Conservation (phyloP, 2,888 invertebrate species). For the Hypsopygia costalis region DNA sequence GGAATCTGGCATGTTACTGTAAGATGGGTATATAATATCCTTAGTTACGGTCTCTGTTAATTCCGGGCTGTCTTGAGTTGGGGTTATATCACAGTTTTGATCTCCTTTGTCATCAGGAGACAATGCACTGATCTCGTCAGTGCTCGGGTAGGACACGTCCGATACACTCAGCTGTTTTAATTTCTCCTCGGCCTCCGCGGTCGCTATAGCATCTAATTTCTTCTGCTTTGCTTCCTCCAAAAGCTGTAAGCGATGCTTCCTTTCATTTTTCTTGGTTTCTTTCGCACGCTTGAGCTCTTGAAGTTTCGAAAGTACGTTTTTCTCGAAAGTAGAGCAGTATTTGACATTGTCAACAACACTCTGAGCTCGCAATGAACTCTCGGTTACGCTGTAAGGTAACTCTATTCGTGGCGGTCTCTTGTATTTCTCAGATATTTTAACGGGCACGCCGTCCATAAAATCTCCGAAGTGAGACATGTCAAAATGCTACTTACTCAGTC, state of each 20-base stretch:
- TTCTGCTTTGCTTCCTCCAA: slow-evolving; percentile 80
- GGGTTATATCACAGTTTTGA: slow-evolving; percentile 51
- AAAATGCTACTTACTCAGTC: slow-evolving; percentile 33
- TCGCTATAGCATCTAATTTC: slow-evolving; percentile 72
- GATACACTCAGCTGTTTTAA: slow-evolving; percentile 79
- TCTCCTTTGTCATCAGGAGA: slow-evolving; percentile 73
- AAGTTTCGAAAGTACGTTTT: slow-evolving; percentile 85
- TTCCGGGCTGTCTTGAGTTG: slow-evolving; percentile 38
- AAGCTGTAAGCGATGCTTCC: slow-evolving; percentile 81
- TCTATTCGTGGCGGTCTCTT: slow-evolving; percentile 86
- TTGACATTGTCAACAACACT: slow-evolving; percentile 57
- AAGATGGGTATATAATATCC: slow-evolving; percentile 35
- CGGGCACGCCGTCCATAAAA: slow-evolving; percentile 91
- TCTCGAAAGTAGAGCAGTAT: slow-evolving; percentile 87
- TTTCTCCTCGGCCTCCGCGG: slow-evolving; percentile 71
- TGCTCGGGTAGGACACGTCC: slow-evolving; percentile 81
- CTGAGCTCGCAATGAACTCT: slow-evolving; percentile 56
- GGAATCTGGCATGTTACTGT: slow-evolving; percentile 40
- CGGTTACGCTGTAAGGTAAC: slow-evolving; percentile 69
- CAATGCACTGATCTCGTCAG: slow-evolving; percentile 79
- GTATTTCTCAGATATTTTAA: slow-evolving; percentile 93
- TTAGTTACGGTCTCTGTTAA: slow-evolving; percentile 29
- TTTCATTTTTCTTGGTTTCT: slow-evolving; percentile 81
- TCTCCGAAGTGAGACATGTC: slow-evolving; percentile 77
- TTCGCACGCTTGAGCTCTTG: slow-evolving; percentile 85